Conservation (phyloP, 1,140 invertebrate genomes). For the Cherax quadricarinatus region DNA sequence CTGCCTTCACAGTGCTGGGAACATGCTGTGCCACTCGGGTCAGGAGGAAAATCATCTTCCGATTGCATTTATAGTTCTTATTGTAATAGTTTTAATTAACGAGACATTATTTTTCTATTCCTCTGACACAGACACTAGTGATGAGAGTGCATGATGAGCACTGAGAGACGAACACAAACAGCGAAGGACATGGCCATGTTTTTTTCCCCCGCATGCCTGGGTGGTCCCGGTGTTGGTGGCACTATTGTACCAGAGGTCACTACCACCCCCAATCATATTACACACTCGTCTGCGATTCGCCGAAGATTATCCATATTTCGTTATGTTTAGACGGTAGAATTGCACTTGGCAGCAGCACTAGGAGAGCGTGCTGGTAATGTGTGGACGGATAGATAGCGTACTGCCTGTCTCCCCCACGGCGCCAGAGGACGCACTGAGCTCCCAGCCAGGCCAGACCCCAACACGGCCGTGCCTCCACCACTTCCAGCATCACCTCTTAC, state of each 20-base stretch:
- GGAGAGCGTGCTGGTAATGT: background rate
- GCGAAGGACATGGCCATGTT: background rate
- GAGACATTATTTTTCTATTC: background rate
- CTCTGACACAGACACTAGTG: background rate
- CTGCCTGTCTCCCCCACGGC: slow-evolving; percentile 51
- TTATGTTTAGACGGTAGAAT: background rate
- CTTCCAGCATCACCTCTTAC: slow-evolving; percentile 6
- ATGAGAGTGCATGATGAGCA: background rate
- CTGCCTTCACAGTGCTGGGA: slow-evolving; percentile 23
- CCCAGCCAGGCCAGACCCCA: slow-evolving; percentile 16
- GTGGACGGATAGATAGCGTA: slow-evolving; percentile 2
- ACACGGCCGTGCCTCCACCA: background rate
- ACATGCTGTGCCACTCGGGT: slow-evolving; percentile 11
- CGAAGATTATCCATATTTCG: background rate
- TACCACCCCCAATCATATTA: background rate
- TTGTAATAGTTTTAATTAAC: background rate
- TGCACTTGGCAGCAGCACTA: background rate
- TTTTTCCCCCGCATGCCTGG: background rate
- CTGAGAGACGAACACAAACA: background rate
- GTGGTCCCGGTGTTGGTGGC: background rate
- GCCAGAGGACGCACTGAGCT: slow-evolving; percentile 60
- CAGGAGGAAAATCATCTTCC: slow-evolving; percentile 31
- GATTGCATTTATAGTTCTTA: slow-evolving; percentile 43
- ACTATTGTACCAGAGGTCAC: background rate
- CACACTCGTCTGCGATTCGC: background rate